Base-by-base conservation (phyloP, 2,797 vertebrate genomes). In the Muscicapa striata region DNA sequence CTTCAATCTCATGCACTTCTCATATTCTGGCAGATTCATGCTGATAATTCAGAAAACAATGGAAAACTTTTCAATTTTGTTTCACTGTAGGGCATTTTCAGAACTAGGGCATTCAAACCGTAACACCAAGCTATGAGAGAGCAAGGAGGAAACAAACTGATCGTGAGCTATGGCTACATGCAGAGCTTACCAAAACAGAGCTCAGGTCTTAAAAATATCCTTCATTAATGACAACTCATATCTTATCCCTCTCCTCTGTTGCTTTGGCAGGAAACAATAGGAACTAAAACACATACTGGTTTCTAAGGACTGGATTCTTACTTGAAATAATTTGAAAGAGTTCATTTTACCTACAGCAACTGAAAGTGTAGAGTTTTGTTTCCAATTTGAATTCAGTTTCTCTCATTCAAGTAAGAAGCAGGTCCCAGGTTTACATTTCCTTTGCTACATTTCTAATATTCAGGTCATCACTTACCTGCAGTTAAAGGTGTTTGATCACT, bases 1-100 rank as follows among this genome's bases (percentile, higher is more conserved):
- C 76, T 41, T 94, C 86, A 89, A 92, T 74, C 55, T 89, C 80
- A 77, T 7, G 29, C 40, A 30, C 48, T 87, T 91, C 78, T 94
- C 55, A 36, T 38, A 58, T 69, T 61, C 87, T 84, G 73, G 49
- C 40, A 61, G 55, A 34, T 55, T 77, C 64, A 24, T 38, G 40
- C 61, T 79, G 73, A 49, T 95, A 58, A 78, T 57, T 92, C 76
- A 95, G 62, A 93, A 91, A 76, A 17, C 27, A 90, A 54, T 3
- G 40, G 67, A 94, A 95, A 93, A 45, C 30, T 91, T 45, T 48
- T 67, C 49, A 24, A 26, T n/a, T 52, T 64, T 66, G 10, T 40
- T 79, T 84, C 58, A 77, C 38, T 54, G 32, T 52, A 55, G 29
- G 74, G 84, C 67, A 84, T 32, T 77, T 69, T 55, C 83, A 93